Percentiles rank a stretch among this genome's conserved stretches.
phyloP scores from a whole-genome alignment of 2,797 vertebrate genomes.

The Intellagama lesueurii region DNA sequence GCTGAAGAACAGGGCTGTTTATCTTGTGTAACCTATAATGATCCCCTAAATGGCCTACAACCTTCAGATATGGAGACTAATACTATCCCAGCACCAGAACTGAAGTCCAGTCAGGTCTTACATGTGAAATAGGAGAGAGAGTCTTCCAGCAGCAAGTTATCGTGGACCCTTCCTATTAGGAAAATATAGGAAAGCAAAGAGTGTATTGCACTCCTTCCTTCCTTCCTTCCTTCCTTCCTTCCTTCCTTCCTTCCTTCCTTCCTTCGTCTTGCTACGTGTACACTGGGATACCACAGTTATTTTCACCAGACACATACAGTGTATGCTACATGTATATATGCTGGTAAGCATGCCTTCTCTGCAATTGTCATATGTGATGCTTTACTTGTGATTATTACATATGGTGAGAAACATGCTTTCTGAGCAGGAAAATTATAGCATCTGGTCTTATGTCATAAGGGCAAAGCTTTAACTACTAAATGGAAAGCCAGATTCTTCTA shows the following conservation, averaged over 20 bases:
- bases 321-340: not conserved
- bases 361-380: not conserved
- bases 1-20: too few species aligned
- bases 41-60: too few species aligned
- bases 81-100: not conserved
- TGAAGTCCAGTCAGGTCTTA: too few species aligned
- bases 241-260: too few species aligned
- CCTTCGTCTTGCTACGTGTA: not conserved
- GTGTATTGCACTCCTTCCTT: too few species aligned
- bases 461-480: not conserved
- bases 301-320: not conserved
- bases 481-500: not conserved
- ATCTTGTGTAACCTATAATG: too few species aligned
- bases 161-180: not conserved
- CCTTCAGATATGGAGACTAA: too few species aligned
- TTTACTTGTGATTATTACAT: not conserved
- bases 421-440: not conserved
- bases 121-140: too few species aligned
- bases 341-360: not conserved
- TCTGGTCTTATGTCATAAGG: not conserved
- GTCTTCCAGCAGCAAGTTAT: too few species aligned
- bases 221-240: too few species aligned
- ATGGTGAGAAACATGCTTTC: not conserved
- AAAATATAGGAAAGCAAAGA: not conserved
- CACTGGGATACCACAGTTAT: not conserved